phyloP scores from a whole-genome alignment of 2,113 vertebrate species.

The Manacus vitellinus region DNA sequence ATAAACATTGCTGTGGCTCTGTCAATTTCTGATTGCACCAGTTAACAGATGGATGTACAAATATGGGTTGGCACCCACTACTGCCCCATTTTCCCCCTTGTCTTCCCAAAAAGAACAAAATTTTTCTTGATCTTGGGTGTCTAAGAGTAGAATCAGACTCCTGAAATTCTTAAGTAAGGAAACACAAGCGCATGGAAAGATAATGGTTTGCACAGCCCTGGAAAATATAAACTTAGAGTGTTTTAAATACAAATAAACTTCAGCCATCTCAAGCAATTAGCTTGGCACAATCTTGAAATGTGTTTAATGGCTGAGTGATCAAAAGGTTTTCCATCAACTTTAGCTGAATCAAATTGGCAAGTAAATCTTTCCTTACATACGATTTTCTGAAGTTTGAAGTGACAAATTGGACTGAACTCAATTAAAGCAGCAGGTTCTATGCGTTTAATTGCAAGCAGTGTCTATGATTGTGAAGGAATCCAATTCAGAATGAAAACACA shows the following conservation, averaged over 20 bases:
- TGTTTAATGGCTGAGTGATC: constrained; percentile 75
- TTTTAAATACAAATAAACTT: constrained; percentile 58
- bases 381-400: constrained; percentile 72
- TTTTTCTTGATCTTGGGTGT: background rate
- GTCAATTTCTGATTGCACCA: constrained; percentile 26
- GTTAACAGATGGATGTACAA: constrained; percentile 45
- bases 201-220: constrained; percentile 11
- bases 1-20: constrained; percentile 29
- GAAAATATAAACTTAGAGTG: constrained; percentile 14
- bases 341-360: constrained; percentile 69
- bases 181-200: background rate
- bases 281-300: constrained; percentile 30
- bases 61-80: constrained; percentile 29
- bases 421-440: constrained; percentile 69
- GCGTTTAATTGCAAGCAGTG: constrained; percentile 66
- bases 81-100: background rate
- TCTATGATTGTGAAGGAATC: constrained; percentile 50
- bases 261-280: constrained; percentile 63
- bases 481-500: constrained; percentile 56
- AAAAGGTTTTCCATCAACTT: constrained; percentile 72
- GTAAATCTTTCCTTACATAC: constrained; percentile 71
- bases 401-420: constrained; percentile 76
- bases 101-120: background rate
- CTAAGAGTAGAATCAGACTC: background rate
- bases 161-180: background rate